A percentile compares a stretch with the other conserved stretches of the same genome.
phyloP scores from a whole-genome alignment of 2,888 invertebrate species.

The Homarus gammarus region DNA sequence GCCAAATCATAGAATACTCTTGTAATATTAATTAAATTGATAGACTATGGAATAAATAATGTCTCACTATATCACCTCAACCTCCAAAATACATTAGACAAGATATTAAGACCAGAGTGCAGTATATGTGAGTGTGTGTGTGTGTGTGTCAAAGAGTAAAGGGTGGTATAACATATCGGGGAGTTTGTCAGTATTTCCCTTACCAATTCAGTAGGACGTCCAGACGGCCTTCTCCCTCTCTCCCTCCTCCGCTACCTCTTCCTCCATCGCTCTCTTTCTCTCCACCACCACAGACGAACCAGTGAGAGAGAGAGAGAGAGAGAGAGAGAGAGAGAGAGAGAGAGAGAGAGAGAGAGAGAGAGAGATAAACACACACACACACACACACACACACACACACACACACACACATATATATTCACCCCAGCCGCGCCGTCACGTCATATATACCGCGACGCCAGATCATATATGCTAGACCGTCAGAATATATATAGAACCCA shows the following conservation, averaged over 20 bases:
- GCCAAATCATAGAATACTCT: no score
- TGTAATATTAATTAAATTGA: no score
- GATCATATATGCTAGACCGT: constrained; percentile 30
- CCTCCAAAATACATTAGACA: no score
- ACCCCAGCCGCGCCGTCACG: neutral
- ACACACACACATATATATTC: constrained; percentile 1
- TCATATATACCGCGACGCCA: constrained; percentile 23
- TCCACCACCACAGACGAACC: constrained; percentile 26
- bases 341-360: no score
- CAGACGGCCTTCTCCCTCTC: neutral
- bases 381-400: neutral
- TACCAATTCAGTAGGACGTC: constrained; percentile 26
- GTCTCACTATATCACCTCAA: no score
- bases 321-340: no score
- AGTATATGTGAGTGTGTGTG: no score
- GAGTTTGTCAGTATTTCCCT: neutral
- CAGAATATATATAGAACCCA: constrained; percentile 19
- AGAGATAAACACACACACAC: neutral
- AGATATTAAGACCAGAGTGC: no score
- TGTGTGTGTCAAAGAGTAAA: no score
- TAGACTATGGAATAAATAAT: no score
- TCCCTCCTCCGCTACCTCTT: no score
- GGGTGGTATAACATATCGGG: neutral
- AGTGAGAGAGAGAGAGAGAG: constrained; percentile 13
- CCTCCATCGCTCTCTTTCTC: constrained; percentile 30